These are phyloP conservation scores for Matsumyia berberina DNA, from an alignment of 2,888 invertebrate species.

Conservation along the genomic window DNA sequence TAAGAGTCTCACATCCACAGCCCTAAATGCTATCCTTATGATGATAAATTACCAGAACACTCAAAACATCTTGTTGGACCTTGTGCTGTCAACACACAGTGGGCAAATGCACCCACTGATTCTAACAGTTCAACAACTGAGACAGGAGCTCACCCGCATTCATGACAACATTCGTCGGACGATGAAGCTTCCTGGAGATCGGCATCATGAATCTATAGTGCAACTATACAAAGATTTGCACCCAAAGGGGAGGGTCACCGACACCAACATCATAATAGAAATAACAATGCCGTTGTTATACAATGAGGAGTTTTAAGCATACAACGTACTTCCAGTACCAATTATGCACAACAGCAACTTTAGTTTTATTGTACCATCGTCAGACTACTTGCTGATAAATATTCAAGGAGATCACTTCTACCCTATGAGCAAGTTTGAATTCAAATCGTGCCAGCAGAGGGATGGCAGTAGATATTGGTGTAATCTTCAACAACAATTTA, in stretches of 20 bases:
- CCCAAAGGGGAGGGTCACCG: slow-evolving; percentile 6
- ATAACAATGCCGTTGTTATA: slow-evolving; percentile 10
- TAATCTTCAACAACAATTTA: slow-evolving; percentile 17
- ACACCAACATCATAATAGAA: slow-evolving; percentile 14
- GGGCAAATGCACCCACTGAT: slow-evolving; percentile 24
- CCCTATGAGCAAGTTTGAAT: slow-evolving; percentile 1
- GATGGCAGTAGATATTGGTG: slow-evolving; percentile 2
- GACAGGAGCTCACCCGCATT: slow-evolving; percentile 6
- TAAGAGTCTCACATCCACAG: not conserved
- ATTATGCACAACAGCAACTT: slow-evolving; percentile 5
- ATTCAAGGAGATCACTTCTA: slow-evolving; percentile 3
- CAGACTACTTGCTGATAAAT: slow-evolving; percentile 8
- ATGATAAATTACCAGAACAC: slow-evolving; percentile 15
- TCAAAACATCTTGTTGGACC: slow-evolving; percentile 18
- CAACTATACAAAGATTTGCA: slow-evolving; percentile 4
- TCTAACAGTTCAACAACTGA: slow-evolving; percentile 8
- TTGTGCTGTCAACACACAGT: slow-evolving; percentile 18
- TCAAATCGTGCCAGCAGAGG: not conserved
- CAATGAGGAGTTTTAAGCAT: slow-evolving; percentile 17
- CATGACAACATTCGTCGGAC: not conserved
- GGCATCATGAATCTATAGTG: slow-evolving; percentile 19
- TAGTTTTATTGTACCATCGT: not conserved
- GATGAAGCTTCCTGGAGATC: not conserved
- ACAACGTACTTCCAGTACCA: slow-evolving; percentile 2
- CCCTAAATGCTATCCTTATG: slow-evolving; percentile 10